Evolutionary conservation across 1,140 invertebrate genomes (phyloP).

Genomic region (Drosophila varians): DNA sequence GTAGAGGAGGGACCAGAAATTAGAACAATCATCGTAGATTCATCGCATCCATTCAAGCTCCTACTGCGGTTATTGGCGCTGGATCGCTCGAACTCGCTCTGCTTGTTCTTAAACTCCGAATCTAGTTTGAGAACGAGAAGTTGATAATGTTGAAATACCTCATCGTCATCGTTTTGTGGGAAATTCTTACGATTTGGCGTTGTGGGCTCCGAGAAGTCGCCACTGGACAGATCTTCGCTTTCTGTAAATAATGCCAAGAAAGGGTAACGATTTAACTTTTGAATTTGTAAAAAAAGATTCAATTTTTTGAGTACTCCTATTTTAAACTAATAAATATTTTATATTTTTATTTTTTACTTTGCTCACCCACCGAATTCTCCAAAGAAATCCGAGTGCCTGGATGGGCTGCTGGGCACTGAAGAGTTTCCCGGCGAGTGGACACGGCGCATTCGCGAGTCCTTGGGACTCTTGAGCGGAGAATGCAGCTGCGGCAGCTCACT

Average conservation of each 20-base stretch:
- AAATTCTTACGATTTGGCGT: slow-evolving; percentile 76
- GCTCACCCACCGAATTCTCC: slow-evolving; percentile 66
- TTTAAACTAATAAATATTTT: no score
- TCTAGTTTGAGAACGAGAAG: slow-evolving; percentile 88
- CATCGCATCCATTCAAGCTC: neutral
- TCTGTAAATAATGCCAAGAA: slow-evolving; percentile 48
- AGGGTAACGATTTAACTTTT: no score
- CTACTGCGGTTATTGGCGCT: slow-evolving; percentile 62
- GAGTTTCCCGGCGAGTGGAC: slow-evolving; percentile 78
- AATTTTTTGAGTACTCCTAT: no score
- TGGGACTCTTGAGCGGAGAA: slow-evolving; percentile 72
- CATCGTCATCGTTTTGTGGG: slow-evolving; percentile 83
- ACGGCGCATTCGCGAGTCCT: slow-evolving; percentile 68
- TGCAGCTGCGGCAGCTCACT: slow-evolving; percentile 77
- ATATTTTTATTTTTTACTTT: neutral
- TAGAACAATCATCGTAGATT: neutral
- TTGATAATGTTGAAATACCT: slow-evolving; percentile 86
- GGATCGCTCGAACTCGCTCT: slow-evolving; percentile 88
- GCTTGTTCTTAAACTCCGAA: slow-evolving; percentile 89
- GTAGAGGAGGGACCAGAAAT: neutral
- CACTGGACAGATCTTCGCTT: slow-evolving; percentile 82
- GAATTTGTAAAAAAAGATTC: no score
- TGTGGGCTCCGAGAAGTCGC: slow-evolving; percentile 77
- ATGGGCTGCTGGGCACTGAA: slow-evolving; percentile 89
- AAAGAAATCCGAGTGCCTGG: slow-evolving; percentile 86